These are phyloP conservation scores for Harpagifer antarcticus DNA, from an alignment of 2,797 vertebrate genomes.

Conservation along the genomic window DNA sequence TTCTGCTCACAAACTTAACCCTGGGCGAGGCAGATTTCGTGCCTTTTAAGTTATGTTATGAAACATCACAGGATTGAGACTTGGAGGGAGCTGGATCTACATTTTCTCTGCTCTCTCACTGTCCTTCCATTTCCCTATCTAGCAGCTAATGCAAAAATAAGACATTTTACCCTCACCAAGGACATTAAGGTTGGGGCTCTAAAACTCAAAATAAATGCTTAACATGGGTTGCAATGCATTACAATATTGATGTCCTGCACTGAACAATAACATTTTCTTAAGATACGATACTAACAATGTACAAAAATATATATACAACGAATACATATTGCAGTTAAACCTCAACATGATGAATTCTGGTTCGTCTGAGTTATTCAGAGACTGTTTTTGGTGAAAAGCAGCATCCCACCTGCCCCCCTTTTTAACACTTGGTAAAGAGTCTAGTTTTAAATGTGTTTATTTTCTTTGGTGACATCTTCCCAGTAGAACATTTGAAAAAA, in stretches of 20 bases:
- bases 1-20: slow-evolving; percentile 42
- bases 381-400: not conserved
- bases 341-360: slow-evolving; percentile 4
- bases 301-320: not conserved
- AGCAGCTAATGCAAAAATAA: slow-evolving; percentile 22
- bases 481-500: not conserved
- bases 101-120: slow-evolving; percentile 28
- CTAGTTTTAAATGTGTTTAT: not conserved
- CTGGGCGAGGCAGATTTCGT: slow-evolving; percentile 37
- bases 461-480: not conserved
- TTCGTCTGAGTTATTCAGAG: not conserved
- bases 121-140: slow-evolving; percentile 34
- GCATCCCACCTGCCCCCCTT: not conserved
- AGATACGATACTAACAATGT: not conserved
- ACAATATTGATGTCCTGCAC: not conserved
- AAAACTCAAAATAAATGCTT: slow-evolving; percentile 7
- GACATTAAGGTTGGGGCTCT: slow-evolving; percentile 29
- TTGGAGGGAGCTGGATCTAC: slow-evolving; percentile 23
- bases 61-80: slow-evolving; percentile 38
- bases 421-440: not conserved
- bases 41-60: slow-evolving; percentile 55
- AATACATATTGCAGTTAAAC: not conserved
- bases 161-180: slow-evolving; percentile 21
- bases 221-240: not conserved
- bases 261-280: not conserved